Percentiles rank a stretch among this genome's conserved stretches.
These are phyloP conservation scores for Adelges cooleyi DNA, from an alignment of 1,140 invertebrate species.

Conservation along the genomic window DNA sequence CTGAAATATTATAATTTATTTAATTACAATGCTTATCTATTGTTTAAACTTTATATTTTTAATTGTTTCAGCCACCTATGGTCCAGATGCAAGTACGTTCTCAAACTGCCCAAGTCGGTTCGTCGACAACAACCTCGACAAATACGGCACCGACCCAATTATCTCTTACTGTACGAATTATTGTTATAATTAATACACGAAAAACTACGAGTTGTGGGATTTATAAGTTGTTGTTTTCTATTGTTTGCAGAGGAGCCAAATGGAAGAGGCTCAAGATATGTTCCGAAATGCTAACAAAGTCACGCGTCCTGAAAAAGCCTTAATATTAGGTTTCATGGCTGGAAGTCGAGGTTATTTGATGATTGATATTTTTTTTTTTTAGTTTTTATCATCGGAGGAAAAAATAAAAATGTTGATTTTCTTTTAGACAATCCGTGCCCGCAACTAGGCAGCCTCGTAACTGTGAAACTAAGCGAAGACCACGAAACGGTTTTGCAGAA, in stretches of 20 bases:
- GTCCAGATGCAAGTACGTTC: conserved; percentile 19
- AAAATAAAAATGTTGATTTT: conserved; percentile 14
- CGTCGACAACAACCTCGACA: conserved; percentile 32
- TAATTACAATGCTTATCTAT: too few relatives aligned
- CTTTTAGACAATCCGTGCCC: conserved; percentile 84
- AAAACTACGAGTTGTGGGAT: background rate
- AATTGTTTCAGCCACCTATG: conserved; percentile 1
- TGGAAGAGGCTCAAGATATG: conserved; percentile 94
- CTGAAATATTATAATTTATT: too few relatives aligned
- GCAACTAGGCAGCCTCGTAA: conserved; percentile 82
- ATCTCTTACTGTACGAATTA: background rate
- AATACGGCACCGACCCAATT: conserved; percentile 23
- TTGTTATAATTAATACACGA: background rate
- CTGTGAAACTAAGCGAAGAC: conserved; percentile 82
- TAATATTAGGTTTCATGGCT: conserved; percentile 96
- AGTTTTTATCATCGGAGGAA: too few relatives aligned
- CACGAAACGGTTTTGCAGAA: conserved; percentile 65
- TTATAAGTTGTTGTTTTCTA: conserved; percentile 30
- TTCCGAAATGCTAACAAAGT: conserved; percentile 91
- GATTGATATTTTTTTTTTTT: background rate
- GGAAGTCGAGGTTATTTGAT: conserved; percentile 59
- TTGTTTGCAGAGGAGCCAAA: conserved; percentile 70
- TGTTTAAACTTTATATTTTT: too few relatives aligned
- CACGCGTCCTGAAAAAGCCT: conserved; percentile 87
- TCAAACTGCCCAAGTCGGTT: conserved; percentile 5